Evolutionary conservation across 2,113 vertebrate genomes (phyloP), one percentile per base, ranked within the genome.

Genomic region (Melospiza georgiana): DNA sequence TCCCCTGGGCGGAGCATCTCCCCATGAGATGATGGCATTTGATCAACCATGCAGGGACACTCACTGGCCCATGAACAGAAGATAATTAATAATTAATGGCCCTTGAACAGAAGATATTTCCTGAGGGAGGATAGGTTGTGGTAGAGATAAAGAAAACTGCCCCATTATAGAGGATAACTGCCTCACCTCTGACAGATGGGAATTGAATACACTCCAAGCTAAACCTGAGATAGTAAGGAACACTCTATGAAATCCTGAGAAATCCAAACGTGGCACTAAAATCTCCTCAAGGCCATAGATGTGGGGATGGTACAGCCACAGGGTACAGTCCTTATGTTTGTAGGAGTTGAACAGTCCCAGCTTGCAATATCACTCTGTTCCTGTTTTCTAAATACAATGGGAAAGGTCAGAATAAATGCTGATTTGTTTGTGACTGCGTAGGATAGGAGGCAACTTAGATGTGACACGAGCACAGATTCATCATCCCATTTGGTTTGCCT

Each of bases 211-310:
- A 59, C 10, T 3, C 57, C 22, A 15, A 37, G 23, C 15, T 59
- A 11, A 25, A 37, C 15, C 33, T 59, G n/a, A 59, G 58, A 37
- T 10, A 59, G n/a, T 25, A 98, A 98, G 98, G 83, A 30, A 12
- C 4, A 4, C 13, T 8, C 37, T 7, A 4, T 20, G 44, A 9
- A 17, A n/a, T 12, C 5, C 15, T 5, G 43, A 37, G 35, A 30
- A 43, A 51, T 46, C 10, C 20, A 27, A 17, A 22, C 2, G 15
- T 28, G 65, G 23, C 11, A 12, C 15, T 18, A 9, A 39, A 41
- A 9, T 55, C 37, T 37, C 14, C 17, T 44, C 35, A 3, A 81
- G 24, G 68, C 10, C 25, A 3, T 3, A 41, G 16, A 4, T 8
- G 35, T 41, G 63, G 30, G 35, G 57, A 23, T 25, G 15, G 14